Evolutionary conservation across 2,888 invertebrate genomes (phyloP).

Genomic region (Drosophila mimetica): DNA sequence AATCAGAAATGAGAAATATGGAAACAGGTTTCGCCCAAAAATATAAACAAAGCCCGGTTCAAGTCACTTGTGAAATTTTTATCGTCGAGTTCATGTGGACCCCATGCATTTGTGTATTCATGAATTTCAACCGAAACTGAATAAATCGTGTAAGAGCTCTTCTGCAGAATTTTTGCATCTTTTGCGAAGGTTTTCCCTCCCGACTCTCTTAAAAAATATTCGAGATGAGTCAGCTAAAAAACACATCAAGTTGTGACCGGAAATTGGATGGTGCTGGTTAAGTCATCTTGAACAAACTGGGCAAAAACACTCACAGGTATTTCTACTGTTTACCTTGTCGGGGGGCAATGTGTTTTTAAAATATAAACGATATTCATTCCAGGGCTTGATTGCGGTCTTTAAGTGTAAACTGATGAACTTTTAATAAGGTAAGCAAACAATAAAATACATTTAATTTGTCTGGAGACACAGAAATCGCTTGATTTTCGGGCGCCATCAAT

Average conservation of each 20-base stretch:
- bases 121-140: conserved; percentile 25
- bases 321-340: conserved; percentile 16
- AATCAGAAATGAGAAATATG: conserved; percentile 41
- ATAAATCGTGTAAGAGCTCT: conserved; percentile 27
- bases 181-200: conserved; percentile 11
- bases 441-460: conserved; percentile 11
- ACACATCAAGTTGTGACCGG: conserved; percentile 30
- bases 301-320: conserved; percentile 7
- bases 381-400: neutral
- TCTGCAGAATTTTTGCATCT: conserved; percentile 46
- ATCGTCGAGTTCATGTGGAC: conserved; percentile 6
- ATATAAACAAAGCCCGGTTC: conserved; percentile 25
- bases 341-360: conserved; percentile 14
- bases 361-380: neutral
- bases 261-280: conserved; percentile 30
- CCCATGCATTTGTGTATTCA: conserved; percentile 8
- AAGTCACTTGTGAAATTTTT: conserved; percentile 19
- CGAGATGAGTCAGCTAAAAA: conserved; percentile 59
- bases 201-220: conserved; percentile 17
- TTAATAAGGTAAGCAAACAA: conserved; percentile 19
- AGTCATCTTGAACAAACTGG: conserved; percentile 9
- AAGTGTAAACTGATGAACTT: conserved; percentile 6
- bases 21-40: conserved; percentile 38
- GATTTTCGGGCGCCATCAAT: conserved; percentile 17
- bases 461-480: conserved; percentile 4